Conservation (phyloP, 2,797 vertebrate species). For the Mormyrus hasselquistii region DNA sequence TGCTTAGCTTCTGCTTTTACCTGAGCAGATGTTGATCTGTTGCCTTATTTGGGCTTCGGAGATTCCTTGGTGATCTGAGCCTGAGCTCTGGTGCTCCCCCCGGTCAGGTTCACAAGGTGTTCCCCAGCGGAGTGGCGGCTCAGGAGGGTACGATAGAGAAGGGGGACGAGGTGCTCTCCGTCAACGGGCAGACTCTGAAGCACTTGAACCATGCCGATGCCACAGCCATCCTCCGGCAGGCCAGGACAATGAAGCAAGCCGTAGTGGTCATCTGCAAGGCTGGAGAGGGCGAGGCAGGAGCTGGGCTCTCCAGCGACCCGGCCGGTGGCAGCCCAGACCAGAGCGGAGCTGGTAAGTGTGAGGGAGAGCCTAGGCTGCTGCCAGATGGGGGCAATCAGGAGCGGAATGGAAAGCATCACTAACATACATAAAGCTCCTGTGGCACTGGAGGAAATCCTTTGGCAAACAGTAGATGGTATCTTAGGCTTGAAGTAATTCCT, state of each 20-base stretch:
- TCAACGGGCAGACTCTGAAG: conserved; percentile 84
- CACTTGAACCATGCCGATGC: conserved; percentile 70
- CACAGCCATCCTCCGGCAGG: conserved; percentile 71
- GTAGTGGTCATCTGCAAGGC: conserved; percentile 78
- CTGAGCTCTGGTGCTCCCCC: neutral
- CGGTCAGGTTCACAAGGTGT: conserved; percentile 82
- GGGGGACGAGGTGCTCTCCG: conserved; percentile 84
- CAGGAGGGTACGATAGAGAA: conserved; percentile 92
- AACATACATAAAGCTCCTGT: neutral
- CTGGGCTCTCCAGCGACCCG: conserved; percentile 23
- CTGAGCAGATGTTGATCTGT: neutral
- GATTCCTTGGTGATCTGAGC: neutral
- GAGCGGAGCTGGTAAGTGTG: conserved; percentile 36
- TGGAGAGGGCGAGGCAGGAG: conserved; percentile 35
- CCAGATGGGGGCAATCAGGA: neutral
- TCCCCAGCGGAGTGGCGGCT: conserved; percentile 74
- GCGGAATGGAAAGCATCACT: too few relatives aligned
- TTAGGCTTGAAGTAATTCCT: neutral
- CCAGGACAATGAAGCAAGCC: conserved; percentile 70
- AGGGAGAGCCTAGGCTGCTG: neutral
- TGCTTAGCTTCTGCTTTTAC: neutral
- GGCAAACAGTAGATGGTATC: neutral
- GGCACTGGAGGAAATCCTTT: neutral
- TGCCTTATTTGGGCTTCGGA: neutral
- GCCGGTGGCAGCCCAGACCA: conserved; percentile 27